Evolutionary conservation across 2,888 invertebrate species (phyloP).

Genomic region (Acleris sparsana): DNA sequence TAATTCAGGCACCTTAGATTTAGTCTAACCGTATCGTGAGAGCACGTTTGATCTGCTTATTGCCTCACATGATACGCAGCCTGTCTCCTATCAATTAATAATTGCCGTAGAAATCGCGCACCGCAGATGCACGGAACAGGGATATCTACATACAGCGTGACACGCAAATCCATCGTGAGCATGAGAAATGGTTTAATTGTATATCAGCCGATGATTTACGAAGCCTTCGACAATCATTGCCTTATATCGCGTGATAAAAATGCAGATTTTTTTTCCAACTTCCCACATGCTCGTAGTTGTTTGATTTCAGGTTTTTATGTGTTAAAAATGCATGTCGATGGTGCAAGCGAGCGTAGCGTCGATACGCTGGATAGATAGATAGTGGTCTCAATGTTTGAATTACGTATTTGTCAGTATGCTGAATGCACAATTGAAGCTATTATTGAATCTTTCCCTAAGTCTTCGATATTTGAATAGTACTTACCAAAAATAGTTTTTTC

Average conservation of each 20-base stretch:
- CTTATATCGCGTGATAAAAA: conserved; percentile 48
- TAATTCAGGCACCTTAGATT: no score
- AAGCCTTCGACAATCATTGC: conserved; percentile 39
- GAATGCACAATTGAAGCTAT: no score
- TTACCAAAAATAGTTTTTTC: no score
- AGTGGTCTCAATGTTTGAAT: conserved; percentile 10
- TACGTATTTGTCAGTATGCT: not conserved
- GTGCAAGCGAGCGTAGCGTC: conserved; percentile 2
- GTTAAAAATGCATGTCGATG: conserved; percentile 9
- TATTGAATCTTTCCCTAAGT: no score
- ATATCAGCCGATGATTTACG: conserved; percentile 51
- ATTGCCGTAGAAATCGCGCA: conserved; percentile 23
- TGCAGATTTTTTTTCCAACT: conserved; percentile 38
- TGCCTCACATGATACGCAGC: no score
- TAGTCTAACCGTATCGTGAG: no score
- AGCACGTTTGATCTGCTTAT: no score
- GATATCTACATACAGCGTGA: conserved; percentile 41
- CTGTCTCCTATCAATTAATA: conserved; percentile 9
- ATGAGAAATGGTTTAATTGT: conserved; percentile 59
- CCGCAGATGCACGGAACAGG: conserved; percentile 25
- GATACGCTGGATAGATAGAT: conserved; percentile 10
- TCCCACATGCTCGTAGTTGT: conserved; percentile 45
- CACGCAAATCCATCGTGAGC: conserved; percentile 53
- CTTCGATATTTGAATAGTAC: no score
- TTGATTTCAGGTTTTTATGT: conserved; percentile 19